Evolutionary conservation across 2,888 invertebrate genomes (phyloP), one percentile per base, ranked within the genome.

Genomic region (Nemotelus nigrinus): DNA sequence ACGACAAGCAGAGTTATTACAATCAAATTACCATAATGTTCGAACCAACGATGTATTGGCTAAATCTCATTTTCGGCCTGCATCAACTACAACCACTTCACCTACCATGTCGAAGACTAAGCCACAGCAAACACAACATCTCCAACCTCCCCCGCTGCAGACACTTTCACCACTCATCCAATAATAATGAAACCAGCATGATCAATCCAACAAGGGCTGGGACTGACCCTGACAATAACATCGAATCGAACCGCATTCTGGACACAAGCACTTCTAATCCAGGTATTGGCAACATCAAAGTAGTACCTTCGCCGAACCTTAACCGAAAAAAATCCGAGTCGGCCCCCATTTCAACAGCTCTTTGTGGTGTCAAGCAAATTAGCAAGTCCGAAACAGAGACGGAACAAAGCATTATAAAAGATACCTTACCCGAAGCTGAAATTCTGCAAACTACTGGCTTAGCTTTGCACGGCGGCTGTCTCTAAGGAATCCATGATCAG

Each of bases 51-150:
- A 91, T 83, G 89, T 92, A 76, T 89, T 91, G 81, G 88, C 88
- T 55, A 87, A 89, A 55, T 92, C 93, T 2, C 91, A 92, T 83
- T 92, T 93, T 82, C 88, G 91, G 79, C 90, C 90, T 0, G 87
- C 88, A 85, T 88, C 82, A 10, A 83, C 83, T 2, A 80, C 82
- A 2, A 81, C 82, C 84, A n/a, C n/a, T n/a, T n/a, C n/a, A n/a
- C n/a, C n/a, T n/a, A n/a, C n/a, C n/a, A n/a, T n/a, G n/a, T n/a
- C n/a, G n/a, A n/a, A n/a, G n/a, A n/a, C n/a, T n/a, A n/a, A n/a
- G 88, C 81, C 84, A 89, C 82, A 88, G 83, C 76, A 81, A 79
- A 67, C 8, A 86, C 86, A 8, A 87, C 86, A 78, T 88, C 87
- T 79, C 85, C 83, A 76, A 82, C 82, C 41, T 82, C 84, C 5